These are phyloP conservation scores for Parazoanthus atlanticus DNA, from an alignment of 92 coral and sea anemone genomes.

Conservation along the genomic window DNA sequence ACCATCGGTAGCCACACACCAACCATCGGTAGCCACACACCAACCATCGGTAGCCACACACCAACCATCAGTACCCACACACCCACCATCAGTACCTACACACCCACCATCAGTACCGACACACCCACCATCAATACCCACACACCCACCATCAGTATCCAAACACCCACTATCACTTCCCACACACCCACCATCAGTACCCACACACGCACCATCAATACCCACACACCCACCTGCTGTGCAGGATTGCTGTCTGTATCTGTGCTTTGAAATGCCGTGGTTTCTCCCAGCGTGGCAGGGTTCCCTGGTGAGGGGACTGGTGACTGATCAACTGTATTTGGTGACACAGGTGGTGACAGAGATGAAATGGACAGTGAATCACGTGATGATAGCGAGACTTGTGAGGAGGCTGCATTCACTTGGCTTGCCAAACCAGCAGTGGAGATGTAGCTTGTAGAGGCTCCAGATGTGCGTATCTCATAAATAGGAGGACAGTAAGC, in stretches of 20 bases:
- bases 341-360: conserved; percentile 94
- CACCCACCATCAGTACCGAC: too few species aligned
- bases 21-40: too few species aligned
- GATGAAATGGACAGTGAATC: conserved; percentile 96
- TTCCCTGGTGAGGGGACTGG: conserved; percentile 76
- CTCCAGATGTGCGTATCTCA: conserved; percentile 74
- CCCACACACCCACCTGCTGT: conserved; percentile 44
- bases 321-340: conserved; percentile 82
- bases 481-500: conserved; percentile 66
- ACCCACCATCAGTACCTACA: too few species aligned
- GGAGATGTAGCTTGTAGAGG: conserved; percentile 75
- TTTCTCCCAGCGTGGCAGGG: conserved; percentile 68
- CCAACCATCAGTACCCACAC: too few species aligned
- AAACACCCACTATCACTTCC: too few species aligned
- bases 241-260: conserved; percentile 69
- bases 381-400: conserved; percentile 91
- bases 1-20: too few species aligned
- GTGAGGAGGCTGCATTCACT: conserved; percentile 75
- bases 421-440: conserved; percentile 74
- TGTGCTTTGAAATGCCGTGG: conserved; percentile 67
- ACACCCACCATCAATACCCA: too few species aligned
- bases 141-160: too few species aligned
- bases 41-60: too few species aligned
- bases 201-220: neutral
- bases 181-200: too few species aligned